Conservation (phyloP, 2,888 invertebrate species). For the Drosophila leonis region DNA sequence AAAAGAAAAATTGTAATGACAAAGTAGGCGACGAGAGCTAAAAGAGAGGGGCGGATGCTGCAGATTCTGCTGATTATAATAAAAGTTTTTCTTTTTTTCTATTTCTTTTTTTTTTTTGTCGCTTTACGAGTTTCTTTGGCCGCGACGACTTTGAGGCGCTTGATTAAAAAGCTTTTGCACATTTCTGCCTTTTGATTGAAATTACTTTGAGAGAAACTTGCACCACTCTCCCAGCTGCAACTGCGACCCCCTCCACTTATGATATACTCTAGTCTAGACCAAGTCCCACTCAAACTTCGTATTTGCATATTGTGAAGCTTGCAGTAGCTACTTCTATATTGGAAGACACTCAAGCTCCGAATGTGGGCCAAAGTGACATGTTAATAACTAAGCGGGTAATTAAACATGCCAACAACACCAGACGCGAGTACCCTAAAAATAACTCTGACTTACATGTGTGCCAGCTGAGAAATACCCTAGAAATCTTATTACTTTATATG, state of each 20-base stretch:
- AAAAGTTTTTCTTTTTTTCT: conserved; percentile 60
- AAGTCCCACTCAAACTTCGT: conserved; percentile 33
- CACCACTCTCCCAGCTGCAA: conserved; percentile 6
- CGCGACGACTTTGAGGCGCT: conserved; percentile 69
- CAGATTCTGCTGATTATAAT: conserved; percentile 70
- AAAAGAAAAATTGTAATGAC: conserved; percentile 74
- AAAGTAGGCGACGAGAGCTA: conserved; percentile 74
- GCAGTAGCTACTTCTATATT: conserved; percentile 1
- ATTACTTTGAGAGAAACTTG: conserved; percentile 51
- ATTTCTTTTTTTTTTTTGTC: conserved; percentile 40
- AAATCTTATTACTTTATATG: neutral
- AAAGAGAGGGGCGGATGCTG: conserved; percentile 18
- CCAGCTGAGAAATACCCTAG: conserved; percentile 40
- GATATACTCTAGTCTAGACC: conserved; percentile 14
- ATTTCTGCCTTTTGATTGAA: conserved; percentile 49
- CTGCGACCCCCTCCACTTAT: neutral
- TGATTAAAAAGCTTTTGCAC: conserved; percentile 77
- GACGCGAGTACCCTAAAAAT: conserved; percentile 2
- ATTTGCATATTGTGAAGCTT: conserved; percentile 55
- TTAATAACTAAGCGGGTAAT: conserved; percentile 75
- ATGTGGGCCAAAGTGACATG: conserved; percentile 74
- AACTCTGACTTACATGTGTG: neutral
- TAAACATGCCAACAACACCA: conserved; percentile 57
- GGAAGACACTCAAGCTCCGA: conserved; percentile 21
- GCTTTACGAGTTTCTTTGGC: conserved; percentile 48